Conservation (phyloP, 2,113 vertebrate species). For the Grammomys surdaster region DNA sequence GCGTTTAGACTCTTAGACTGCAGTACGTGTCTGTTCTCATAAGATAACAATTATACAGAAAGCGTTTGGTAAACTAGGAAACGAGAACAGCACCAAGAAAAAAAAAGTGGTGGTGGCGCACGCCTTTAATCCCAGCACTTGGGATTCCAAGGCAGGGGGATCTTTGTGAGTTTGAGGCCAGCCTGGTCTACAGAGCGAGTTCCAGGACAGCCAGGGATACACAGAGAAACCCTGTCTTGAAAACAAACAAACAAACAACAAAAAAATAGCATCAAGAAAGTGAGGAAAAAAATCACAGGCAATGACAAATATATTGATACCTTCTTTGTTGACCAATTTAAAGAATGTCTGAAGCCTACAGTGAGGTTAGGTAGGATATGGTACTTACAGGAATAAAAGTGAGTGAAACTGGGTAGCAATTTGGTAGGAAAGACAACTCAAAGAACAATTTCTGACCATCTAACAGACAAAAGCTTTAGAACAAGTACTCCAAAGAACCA, state of each 20-base stretch:
- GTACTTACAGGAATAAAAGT: not conserved
- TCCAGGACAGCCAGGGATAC: too few species aligned
- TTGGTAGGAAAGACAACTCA: slow-evolving; percentile 10
- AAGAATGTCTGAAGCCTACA: not conserved
- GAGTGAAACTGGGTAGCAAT: not conserved
- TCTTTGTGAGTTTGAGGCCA: too few species aligned
- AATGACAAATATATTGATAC: not conserved
- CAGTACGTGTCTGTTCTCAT: not conserved
- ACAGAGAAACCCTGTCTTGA: too few species aligned
- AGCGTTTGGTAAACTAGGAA: not conserved
- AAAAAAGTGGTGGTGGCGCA: not conserved
- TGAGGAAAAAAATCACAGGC: not conserved
- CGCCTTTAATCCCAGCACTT: too few species aligned
- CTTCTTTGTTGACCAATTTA: slow-evolving; percentile 1
- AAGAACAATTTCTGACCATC: not conserved
- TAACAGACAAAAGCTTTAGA: not conserved
- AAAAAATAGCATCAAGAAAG: too few species aligned
- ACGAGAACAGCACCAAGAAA: not conserved
- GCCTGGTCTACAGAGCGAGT: too few species aligned
- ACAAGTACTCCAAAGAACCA: slow-evolving; percentile 37
- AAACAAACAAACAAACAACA: too few species aligned
- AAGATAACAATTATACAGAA: not conserved
- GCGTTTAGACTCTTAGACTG: slow-evolving; percentile 1
- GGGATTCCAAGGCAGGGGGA: too few species aligned
- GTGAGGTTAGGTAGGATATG: not conserved